Percentiles rank a stretch among this genome's conserved stretches.
Conservation (phyloP, 1,140 invertebrate genomes). For the Sweltsa coloradensis region DNA sequence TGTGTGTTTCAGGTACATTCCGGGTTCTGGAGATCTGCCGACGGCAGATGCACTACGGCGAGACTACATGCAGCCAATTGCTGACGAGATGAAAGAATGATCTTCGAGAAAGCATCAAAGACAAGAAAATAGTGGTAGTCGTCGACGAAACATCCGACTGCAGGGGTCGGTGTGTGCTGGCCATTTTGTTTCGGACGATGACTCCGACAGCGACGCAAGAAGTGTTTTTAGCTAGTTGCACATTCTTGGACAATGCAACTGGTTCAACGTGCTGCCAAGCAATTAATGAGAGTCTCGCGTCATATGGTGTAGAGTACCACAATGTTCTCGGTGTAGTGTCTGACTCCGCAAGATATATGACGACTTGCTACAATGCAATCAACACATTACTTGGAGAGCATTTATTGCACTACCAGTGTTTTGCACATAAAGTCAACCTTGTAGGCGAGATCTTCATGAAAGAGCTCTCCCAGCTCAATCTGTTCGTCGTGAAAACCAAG, state of each 20-base stretch:
- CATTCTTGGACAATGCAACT: background rate
- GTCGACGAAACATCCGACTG: slow-evolving; percentile 5
- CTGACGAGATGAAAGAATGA: background rate
- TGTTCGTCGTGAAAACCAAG: slow-evolving; percentile 3
- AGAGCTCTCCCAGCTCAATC: slow-evolving; percentile 4
- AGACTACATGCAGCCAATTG: background rate
- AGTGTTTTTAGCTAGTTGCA: background rate
- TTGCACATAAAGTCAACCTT: slow-evolving; percentile 7
- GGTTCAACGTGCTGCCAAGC: background rate
- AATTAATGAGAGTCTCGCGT: background rate
- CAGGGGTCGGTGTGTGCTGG: background rate
- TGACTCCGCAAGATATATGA: slow-evolving; percentile 8
- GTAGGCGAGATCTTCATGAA: background rate
- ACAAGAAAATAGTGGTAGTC: background rate
- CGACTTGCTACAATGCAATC: background rate
- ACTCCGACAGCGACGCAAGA: background rate
- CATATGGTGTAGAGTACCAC: slow-evolving; percentile 4
- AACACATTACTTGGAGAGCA: slow-evolving; percentile 1
- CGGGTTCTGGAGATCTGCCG: background rate
- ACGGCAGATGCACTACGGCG: background rate
- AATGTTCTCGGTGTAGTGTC: slow-evolving; percentile 3
- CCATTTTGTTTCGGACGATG: slow-evolving; percentile 3
- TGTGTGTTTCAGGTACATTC: slow-evolving; percentile 3
- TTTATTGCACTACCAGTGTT: slow-evolving; percentile 5
- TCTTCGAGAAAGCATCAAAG: background rate